These are phyloP conservation scores for Osmerus eperlanus DNA, from an alignment of 2,113 vertebrate species.

Conservation along the genomic window DNA sequence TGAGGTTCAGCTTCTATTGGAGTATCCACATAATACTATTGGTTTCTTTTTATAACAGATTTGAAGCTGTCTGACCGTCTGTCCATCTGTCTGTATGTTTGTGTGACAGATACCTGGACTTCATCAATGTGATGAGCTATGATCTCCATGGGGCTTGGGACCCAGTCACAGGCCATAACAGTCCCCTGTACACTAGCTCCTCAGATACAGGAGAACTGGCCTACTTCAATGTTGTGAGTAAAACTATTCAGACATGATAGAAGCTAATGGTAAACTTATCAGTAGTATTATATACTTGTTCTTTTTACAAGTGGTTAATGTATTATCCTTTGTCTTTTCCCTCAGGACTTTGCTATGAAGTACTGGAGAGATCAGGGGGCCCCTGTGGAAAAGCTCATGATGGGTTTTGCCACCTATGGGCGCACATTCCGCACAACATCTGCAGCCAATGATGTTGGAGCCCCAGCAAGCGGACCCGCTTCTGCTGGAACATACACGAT, in stretches of 20 bases:
- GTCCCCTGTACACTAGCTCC: constrained; percentile 61
- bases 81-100: constrained; percentile 4
- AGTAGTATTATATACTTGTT: background rate
- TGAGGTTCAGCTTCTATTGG: constrained; percentile 43
- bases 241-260: background rate
- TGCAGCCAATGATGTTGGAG: constrained; percentile 40
- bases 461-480: constrained; percentile 53
- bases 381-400: constrained; percentile 68
- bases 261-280: background rate
- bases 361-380: constrained; percentile 69
- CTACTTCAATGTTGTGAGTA: constrained; percentile 63
- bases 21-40: too few relatives aligned
- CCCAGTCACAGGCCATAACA: constrained; percentile 69
- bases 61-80: background rate
- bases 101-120: constrained; percentile 65
- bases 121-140: constrained; percentile 76
- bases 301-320: background rate
- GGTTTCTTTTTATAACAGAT: too few relatives aligned
- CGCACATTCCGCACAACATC: constrained; percentile 60
- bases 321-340: background rate
- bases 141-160: constrained; percentile 75
- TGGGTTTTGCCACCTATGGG: constrained; percentile 75
- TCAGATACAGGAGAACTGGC: constrained; percentile 23
- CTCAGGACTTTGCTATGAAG: constrained; percentile 69
- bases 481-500: constrained; percentile 67